Evolutionary conservation across 2,113 vertebrate species (phyloP).

Genomic region (Dryoscopus gambensis): DNA sequence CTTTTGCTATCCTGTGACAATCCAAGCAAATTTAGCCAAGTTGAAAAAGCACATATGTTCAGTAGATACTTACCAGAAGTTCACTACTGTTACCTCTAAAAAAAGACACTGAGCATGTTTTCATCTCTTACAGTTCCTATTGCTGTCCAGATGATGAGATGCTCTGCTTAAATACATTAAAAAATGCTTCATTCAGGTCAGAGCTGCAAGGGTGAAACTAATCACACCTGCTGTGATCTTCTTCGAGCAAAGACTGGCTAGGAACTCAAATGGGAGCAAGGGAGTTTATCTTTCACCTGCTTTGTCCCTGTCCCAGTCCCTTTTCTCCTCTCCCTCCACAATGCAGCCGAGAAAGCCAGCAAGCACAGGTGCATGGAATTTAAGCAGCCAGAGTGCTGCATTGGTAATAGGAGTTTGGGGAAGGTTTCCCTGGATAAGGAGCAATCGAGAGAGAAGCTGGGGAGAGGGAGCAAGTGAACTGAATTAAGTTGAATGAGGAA

Average conservation of each 20-base stretch:
- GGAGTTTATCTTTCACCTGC: neutral
- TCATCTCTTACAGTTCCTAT: neutral
- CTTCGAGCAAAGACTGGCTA: neutral
- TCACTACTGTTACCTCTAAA: neutral
- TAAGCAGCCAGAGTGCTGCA: neutral
- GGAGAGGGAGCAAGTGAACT: neutral
- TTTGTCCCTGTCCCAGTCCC: neutral
- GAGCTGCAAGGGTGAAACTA: neutral
- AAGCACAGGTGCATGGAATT: neutral
- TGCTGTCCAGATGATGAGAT: neutral
- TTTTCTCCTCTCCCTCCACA: neutral
- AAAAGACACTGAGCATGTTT: neutral
- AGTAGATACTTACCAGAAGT: neutral
- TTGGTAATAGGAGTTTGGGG: neutral
- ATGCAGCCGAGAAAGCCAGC: fast-evolving
- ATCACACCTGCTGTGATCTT: neutral
- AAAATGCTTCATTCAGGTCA: neutral
- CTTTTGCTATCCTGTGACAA: slow-evolving; percentile 24
- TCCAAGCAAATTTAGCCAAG: slow-evolving; percentile 33
- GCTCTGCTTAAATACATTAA: neutral
- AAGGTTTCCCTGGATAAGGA: neutral
- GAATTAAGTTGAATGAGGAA: neutral
- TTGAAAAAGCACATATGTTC: slow-evolving; percentile 39
- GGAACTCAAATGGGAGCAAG: neutral
- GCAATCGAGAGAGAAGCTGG: neutral